Conservation (phyloP, 2,113 vertebrate genomes). For the Narcine bancroftii region DNA sequence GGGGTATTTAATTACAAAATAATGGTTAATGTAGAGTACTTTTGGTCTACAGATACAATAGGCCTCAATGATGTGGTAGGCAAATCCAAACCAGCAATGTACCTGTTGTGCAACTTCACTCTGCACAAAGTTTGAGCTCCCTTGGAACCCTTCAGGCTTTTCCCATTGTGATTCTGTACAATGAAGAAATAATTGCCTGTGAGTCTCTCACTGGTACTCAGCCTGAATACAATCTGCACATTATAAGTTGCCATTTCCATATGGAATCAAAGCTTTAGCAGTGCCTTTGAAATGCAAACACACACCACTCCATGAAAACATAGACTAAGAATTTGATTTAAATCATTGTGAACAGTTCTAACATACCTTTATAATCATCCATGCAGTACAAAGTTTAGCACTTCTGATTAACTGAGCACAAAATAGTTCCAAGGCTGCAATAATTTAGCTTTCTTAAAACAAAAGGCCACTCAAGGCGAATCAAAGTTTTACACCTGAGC, state of each 20-base stretch:
- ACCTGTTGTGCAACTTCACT: constrained; percentile 38
- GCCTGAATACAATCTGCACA: constrained; percentile 30
- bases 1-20: not conserved
- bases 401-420: not conserved
- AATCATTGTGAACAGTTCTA: not conserved
- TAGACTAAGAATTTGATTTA: not conserved
- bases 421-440: not conserved
- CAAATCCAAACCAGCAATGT: constrained; percentile 37
- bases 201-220: constrained; percentile 31
- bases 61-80: constrained; percentile 32
- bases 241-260: constrained; percentile 29
- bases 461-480: not conserved
- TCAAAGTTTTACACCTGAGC: constrained; percentile 1
- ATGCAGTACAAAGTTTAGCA: not conserved
- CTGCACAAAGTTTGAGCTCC: constrained; percentile 45
- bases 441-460: not conserved
- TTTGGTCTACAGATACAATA: constrained; percentile 26
- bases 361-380: not conserved
- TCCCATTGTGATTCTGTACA: constrained; percentile 68
- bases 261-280: constrained; percentile 7
- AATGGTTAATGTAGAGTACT: constrained; percentile 16
- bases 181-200: constrained; percentile 37
- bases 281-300: constrained; percentile 20
- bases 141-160: constrained; percentile 66
- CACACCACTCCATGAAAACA: not conserved